A percentile compares a stretch with the other conserved stretches of the same genome.
Evolutionary conservation across 1,140 invertebrate species (phyloP).

Genomic region (Lordiphosa stackelbergi): DNA sequence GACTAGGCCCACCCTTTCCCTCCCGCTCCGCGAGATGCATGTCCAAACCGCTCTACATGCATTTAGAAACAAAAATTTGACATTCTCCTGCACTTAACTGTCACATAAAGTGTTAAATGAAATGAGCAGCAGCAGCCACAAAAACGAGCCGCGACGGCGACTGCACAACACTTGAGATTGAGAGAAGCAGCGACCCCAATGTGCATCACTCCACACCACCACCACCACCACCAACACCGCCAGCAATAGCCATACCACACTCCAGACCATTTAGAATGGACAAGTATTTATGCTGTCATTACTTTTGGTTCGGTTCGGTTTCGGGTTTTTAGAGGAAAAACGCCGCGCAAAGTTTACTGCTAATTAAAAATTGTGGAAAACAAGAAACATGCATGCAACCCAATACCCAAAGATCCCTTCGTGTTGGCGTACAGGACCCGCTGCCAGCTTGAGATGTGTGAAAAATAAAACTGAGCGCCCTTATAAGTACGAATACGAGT

Average conservation of each 20-base stretch:
- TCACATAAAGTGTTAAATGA: slow-evolving; percentile 75
- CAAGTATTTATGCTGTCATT: slow-evolving; percentile 71
- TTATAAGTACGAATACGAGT: slow-evolving; percentile 16
- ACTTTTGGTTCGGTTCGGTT: slow-evolving; percentile 64
- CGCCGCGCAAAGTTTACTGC: slow-evolving; percentile 68
- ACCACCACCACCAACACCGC: background rate
- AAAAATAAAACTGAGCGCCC: slow-evolving; percentile 25
- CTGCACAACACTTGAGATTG: slow-evolving; percentile 59
- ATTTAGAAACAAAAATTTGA: slow-evolving; percentile 66
- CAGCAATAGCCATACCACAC: slow-evolving; percentile 14
- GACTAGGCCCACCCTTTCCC: slow-evolving; percentile 31
- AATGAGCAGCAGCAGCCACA: slow-evolving; percentile 61
- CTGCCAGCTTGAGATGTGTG: slow-evolving; percentile 44
- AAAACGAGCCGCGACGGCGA: slow-evolving; percentile 47
- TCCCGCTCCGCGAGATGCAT: slow-evolving; percentile 17
- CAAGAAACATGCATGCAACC: slow-evolving; percentile 71
- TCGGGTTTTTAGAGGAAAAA: slow-evolving; percentile 26
- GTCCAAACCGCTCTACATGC: slow-evolving; percentile 37
- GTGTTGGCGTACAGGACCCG: slow-evolving; percentile 11
- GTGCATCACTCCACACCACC: slow-evolving; percentile 37
- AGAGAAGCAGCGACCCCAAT: slow-evolving; percentile 54
- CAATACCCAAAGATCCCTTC: slow-evolving; percentile 36
- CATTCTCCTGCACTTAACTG: slow-evolving; percentile 69
- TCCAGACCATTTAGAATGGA: slow-evolving; percentile 34
- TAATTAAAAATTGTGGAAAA: slow-evolving; percentile 73